Conservation (phyloP, 1,140 invertebrate genomes). For the Sinella curviseta region DNA sequence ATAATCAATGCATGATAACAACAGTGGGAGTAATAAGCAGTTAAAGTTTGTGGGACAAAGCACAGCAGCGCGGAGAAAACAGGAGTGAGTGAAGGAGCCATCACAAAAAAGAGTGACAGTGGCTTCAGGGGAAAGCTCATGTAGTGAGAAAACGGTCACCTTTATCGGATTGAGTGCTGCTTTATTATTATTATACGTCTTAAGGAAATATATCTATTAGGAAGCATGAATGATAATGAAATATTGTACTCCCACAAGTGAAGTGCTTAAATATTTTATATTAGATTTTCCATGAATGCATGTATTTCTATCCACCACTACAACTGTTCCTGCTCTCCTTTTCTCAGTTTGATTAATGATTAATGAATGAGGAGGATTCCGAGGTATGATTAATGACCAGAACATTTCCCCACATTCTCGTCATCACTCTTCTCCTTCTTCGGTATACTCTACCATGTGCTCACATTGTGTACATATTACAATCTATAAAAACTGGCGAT, state of each 20-base stretch:
- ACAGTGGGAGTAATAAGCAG: too few relatives aligned
- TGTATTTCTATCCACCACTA: too few relatives aligned
- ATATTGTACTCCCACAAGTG: not conserved
- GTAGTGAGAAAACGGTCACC: not conserved
- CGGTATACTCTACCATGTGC: too few relatives aligned
- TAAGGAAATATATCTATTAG: not conserved
- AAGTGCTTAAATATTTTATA: not conserved
- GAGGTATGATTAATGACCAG: conserved; percentile 23
- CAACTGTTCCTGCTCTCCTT: not conserved
- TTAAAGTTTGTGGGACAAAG: not conserved
- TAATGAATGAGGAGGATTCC: conserved; percentile 24
- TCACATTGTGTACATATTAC: too few relatives aligned
- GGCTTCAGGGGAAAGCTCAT: not conserved
- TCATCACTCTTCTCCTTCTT: not conserved
- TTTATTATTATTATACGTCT: not conserved
- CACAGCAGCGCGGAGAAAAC: not conserved
- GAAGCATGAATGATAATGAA: not conserved
- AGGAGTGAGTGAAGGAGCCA: not conserved
- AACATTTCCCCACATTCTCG: conserved; percentile 19
- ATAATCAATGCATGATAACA: too few relatives aligned
- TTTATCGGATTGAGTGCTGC: not conserved
- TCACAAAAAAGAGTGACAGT: not conserved
- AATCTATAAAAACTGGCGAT: too few relatives aligned
- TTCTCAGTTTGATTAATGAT: conserved; percentile 23
- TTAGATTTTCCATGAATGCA: not conserved